Conservation (phyloP, 1,140 invertebrate species). For the Ostrea edulis region DNA sequence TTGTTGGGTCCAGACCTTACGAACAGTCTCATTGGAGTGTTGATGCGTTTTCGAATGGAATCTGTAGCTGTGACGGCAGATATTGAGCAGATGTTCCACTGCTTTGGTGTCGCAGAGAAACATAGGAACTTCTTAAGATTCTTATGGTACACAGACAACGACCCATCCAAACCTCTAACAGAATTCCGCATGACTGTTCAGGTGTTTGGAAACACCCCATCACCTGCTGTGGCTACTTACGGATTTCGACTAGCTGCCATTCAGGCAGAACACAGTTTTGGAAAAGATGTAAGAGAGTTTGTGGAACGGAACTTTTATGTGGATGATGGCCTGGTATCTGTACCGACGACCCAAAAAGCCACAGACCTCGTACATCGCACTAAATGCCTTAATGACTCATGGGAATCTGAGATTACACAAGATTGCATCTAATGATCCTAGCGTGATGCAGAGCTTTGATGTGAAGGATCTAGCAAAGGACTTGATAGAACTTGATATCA, state of each 20-base stretch:
- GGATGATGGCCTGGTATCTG: slow-evolving; percentile 11
- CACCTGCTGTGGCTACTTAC: not conserved
- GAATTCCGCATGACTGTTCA: not conserved
- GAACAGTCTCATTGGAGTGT: slow-evolving; percentile 54
- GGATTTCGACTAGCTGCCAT: not conserved
- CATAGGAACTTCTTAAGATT: not conserved
- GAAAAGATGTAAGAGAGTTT: slow-evolving; percentile 11
- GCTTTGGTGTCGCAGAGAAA: not conserved
- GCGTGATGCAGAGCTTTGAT: too few relatives aligned
- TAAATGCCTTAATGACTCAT: not conserved
- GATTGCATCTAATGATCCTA: too few relatives aligned
- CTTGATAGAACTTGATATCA: too few relatives aligned
- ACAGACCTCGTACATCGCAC: not conserved
- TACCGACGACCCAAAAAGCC: not conserved
- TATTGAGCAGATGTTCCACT: slow-evolving; percentile 17
- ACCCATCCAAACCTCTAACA: not conserved
- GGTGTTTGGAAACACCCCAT: slow-evolving; percentile 14
- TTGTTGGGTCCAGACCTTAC: not conserved
- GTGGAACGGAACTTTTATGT: slow-evolving; percentile 32
- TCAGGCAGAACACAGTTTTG: not conserved
- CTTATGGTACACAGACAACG: slow-evolving; percentile 9
- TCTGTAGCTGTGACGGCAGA: not conserved
- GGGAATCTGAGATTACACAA: too few relatives aligned
- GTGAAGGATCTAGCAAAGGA: too few relatives aligned
- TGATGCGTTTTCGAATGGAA: slow-evolving; percentile 47